These are phyloP conservation scores for Heteromyza rotundicornis DNA, from an alignment of 2,888 invertebrate genomes.

Conservation along the genomic window DNA sequence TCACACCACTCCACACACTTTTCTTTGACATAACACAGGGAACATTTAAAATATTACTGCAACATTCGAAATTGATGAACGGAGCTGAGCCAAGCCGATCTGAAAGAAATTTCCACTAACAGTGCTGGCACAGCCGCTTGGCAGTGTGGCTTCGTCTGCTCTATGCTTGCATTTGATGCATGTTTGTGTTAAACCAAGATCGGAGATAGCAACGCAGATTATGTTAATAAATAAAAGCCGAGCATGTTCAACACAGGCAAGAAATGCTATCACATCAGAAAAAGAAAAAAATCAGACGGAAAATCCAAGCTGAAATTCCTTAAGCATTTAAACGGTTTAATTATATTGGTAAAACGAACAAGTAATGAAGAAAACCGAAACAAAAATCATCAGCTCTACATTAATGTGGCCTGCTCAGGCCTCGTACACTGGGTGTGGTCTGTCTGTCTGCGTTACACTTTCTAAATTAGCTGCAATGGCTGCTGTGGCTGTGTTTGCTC, in stretches of 20 bases:
- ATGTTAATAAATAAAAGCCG: not conserved
- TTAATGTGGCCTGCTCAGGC: not conserved
- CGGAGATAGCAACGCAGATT: not conserved
- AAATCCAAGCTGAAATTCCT: constrained; percentile 9
- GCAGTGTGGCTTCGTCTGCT: not conserved
- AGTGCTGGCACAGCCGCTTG: no score
- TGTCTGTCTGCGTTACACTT: constrained; percentile 4
- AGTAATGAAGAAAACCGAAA: not conserved
- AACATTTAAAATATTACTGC: not conserved
- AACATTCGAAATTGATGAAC: not conserved
- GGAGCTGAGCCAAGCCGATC: no score
- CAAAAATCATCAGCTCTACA: constrained; percentile 7
- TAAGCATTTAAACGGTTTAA: constrained; percentile 17
- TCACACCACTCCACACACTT: not conserved
- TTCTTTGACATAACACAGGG: not conserved
- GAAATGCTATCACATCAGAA: not conserved
- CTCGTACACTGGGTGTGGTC: constrained; percentile 6
- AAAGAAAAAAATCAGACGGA: not conserved
- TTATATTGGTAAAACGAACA: constrained; percentile 10
- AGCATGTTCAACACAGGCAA: not conserved
- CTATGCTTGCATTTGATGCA: not conserved
- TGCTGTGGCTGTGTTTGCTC: not conserved
- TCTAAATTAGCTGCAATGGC: constrained; percentile 13
- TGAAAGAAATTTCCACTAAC: not conserved
- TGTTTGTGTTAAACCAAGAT: not conserved